Conservation (phyloP, 2,113 vertebrate genomes). For the Cheirogaleus medius region DNA sequence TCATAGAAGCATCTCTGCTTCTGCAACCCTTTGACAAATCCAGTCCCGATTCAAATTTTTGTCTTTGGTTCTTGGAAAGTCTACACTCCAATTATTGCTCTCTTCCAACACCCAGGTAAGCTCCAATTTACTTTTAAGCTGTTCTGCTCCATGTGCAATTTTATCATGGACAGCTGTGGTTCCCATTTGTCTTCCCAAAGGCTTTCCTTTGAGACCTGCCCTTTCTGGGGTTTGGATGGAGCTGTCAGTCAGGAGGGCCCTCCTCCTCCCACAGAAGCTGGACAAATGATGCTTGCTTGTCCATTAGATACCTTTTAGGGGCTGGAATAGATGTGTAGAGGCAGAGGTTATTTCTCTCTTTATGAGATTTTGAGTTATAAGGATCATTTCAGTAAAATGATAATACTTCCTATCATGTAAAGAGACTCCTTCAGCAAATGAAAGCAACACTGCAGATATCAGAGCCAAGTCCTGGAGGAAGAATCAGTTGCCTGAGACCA, state of each 20-base stretch:
- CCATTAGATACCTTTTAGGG: background rate
- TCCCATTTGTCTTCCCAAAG: background rate
- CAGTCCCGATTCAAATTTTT: background rate
- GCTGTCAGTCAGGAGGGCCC: background rate
- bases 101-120: background rate
- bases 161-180: no score
- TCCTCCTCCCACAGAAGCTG: background rate
- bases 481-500: background rate
- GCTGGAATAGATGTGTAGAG: background rate
- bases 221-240: background rate
- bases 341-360: background rate
- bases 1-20: background rate
- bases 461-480: background rate
- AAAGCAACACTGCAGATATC: background rate
- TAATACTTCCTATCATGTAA: background rate
- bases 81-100: fast-evolving
- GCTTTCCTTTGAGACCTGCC: background rate
- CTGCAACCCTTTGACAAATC: background rate
- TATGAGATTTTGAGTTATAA: background rate
- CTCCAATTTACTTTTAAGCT: background rate
- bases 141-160: background rate
- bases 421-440: background rate
- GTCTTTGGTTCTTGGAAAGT: background rate
- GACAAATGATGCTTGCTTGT: background rate
- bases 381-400: background rate